Evolutionary conservation across 2,113 vertebrate genomes (phyloP), one percentile per base, ranked within the genome.

Genomic region (Tetraodon nigroviridis): DNA sequence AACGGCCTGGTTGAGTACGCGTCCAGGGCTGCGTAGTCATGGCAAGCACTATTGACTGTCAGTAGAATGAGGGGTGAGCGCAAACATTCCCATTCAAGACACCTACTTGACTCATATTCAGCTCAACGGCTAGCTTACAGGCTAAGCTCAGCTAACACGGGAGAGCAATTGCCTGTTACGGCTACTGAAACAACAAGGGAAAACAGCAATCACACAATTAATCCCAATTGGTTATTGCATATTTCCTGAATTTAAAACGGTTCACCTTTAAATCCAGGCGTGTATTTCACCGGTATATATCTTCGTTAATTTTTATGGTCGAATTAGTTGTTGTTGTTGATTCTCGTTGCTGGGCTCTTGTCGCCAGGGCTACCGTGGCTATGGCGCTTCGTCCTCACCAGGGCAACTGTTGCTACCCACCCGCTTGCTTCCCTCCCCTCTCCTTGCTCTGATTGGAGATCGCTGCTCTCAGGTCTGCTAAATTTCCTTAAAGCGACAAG

Each of bases 371-470:
- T 96, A 96, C 94, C 92, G 94, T 93, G 94, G 92, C 93, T 96
- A 95, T 96, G 93, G 94, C 93, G 94, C 93, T 91, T 93, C 94
- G 92, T 95, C 92, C 92, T 95, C 94, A 94, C 94, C 93, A 93
- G 93, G 94, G 94, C 94, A 96, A 96, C 94, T 95, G 94, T 96
- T 96, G 94, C 94, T 96, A 96, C 92, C 94, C 93, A 92, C 92
- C 92, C 89, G 81, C 81, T 84, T 75, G 81, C 72, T 80, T 73
- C 74, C 85, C 89, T 71, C 77, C 88, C 81, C 85, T 81, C 75
- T 76, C 63, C 15, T 19, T 18, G 46, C 29, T 74, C 65, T 78
- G 80, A 88, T 90, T 88, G 90, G 91, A n/a, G 15, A 7, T n/a
- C 6, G 44, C 44, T 46, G 44, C 15, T n/a, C 48, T 58, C 58